These are phyloP conservation scores for Bubo scandiacus DNA, from an alignment of 2,113 vertebrate species.

Conservation along the genomic window DNA sequence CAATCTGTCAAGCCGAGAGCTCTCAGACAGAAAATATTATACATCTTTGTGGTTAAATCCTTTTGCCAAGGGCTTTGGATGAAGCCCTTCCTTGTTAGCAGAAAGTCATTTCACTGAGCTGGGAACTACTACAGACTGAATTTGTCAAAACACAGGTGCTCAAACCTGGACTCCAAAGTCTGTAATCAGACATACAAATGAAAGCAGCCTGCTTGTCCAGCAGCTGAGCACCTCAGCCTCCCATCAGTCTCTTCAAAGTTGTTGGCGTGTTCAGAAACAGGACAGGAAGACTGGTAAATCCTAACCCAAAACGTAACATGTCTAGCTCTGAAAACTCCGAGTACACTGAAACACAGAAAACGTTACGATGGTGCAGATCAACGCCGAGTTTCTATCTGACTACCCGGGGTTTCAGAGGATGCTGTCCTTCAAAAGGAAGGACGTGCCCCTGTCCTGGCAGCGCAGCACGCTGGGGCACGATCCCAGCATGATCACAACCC, in stretches of 20 bases:
- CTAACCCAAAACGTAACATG: accelerated
- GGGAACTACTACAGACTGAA: background rate
- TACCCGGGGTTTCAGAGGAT: background rate
- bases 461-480: accelerated
- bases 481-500: background rate
- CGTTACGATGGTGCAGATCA: background rate
- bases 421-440: background rate
- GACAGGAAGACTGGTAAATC: background rate
- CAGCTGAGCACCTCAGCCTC: background rate
- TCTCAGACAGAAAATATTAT: background rate
- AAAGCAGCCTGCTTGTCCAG: background rate
- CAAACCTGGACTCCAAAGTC: background rate
- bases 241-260: background rate
- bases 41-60: background rate
- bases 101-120: background rate
- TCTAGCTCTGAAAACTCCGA: background rate
- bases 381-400: background rate
- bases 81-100: background rate
- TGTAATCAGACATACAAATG: background rate
- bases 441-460: background rate
- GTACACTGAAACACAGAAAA: background rate
- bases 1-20: background rate
- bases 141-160: background rate
- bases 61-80: background rate
- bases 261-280: background rate